Evolutionary conservation across 1,140 invertebrate genomes (phyloP), one percentile per base, ranked within the genome.

Genomic region (Leptestheria dahalacensis): DNA sequence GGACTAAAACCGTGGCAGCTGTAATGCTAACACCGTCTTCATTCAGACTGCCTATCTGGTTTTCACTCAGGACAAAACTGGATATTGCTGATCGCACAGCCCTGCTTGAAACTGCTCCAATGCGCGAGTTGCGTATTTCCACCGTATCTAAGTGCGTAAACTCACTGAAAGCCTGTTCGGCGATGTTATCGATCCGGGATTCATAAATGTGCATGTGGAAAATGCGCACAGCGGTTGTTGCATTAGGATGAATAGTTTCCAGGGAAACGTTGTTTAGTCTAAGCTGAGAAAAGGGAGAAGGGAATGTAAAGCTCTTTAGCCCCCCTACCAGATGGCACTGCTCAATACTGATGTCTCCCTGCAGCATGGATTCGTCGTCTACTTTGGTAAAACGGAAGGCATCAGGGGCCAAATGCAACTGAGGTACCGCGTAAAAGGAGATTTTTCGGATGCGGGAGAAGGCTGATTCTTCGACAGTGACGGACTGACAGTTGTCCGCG

Each of bases 241-340:
- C 58, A 29, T 46, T 60, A 2, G 58, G 12, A 3, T 50, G 48
- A 23, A 60, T 53, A 18, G 47, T 33, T 21, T 49, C 58, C 12
- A 55, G 10, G n/a, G 53, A 29, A 3, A 60, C 58, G 11, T 50
- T 29, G 6, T 60, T 25, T 9, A 60, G 28, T 2, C 15, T 20
- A 3, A 60, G 48, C 26, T 50, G 25, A 12, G 21, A 21, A 48
- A 60, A 11, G 11, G 58, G 48, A 3, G 58, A 60, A 2, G 58
- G 58, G 33, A 60, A 60, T 18, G 58, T 60, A 29, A 52, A 52
- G 15, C 48, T 52, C 15, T 60, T 52, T 11, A 60, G 23, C 2
- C 41, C 51, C 46, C 53, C 53, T 18, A 28, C 33, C 26, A 55
- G 26, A 33, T 33, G 26, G 53, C 15, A 26, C 10, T 55, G 53